A percentile compares a stretch with the other conserved stretches of the same genome.
Conservation (phyloP, 2,113 vertebrate species). For the Myiopsitta monachus region DNA sequence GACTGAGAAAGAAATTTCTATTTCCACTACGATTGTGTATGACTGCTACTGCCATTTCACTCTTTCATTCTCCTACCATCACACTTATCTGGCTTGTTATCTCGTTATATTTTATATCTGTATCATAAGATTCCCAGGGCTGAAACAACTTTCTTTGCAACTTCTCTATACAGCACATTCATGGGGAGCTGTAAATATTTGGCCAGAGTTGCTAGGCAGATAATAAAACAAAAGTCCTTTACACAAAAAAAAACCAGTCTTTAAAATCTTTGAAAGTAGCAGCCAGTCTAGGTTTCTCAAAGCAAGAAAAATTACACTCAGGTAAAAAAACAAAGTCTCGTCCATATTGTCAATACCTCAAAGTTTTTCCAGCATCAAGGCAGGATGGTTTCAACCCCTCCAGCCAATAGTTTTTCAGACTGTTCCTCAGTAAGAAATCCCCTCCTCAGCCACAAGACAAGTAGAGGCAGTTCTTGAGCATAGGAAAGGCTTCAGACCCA, state of each 20-base stretch:
- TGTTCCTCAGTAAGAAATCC: neutral
- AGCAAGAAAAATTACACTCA: neutral
- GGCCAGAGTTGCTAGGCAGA: neutral
- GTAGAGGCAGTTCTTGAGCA: neutral
- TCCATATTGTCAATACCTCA: neutral
- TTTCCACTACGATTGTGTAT: neutral
- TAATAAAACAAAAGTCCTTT: neutral
- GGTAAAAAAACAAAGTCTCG: neutral
- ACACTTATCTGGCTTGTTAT: neutral
- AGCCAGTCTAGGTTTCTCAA: neutral
- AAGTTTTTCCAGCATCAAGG: neutral
- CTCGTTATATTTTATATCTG: neutral
- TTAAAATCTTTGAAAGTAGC: neutral
- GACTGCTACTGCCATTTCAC: neutral
- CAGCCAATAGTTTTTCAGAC: neutral
- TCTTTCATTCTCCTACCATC: neutral
- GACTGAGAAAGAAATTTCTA: neutral
- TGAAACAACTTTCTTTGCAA: neutral
- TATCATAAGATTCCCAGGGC: neutral
- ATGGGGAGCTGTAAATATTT: neutral
- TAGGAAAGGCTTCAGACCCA: neutral
- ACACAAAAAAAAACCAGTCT: neutral
- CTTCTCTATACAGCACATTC: neutral
- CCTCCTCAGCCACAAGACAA: neutral
- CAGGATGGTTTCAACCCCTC: neutral